Percentiles rank a stretch among this genome's conserved stretches.
These are phyloP conservation scores for Cherax quadricarinatus DNA, from an alignment of 1,140 invertebrate genomes.

Conservation along the genomic window DNA sequence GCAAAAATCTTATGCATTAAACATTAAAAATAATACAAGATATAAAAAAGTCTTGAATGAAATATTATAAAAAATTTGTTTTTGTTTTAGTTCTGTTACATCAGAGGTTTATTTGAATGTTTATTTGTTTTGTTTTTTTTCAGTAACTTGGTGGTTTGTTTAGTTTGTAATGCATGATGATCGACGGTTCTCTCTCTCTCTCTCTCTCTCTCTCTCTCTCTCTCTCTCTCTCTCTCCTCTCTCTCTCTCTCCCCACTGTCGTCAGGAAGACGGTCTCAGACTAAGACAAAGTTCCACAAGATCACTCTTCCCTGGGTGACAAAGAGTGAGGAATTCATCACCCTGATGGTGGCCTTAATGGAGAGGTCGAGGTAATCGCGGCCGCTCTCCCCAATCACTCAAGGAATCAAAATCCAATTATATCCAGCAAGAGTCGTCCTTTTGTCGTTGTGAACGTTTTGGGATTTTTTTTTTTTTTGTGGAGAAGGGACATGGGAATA, in stretches of 20 bases:
- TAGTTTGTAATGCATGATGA: no score
- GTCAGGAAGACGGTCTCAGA: no score
- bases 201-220: not conserved
- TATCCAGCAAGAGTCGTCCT: not conserved
- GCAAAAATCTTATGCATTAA: no score
- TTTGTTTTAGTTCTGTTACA: no score
- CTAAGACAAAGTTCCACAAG: no score
- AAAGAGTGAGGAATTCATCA: not conserved
- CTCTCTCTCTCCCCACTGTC: not conserved
- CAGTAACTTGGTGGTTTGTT: no score
- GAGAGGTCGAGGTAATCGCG: not conserved
- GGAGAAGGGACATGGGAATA: no score
- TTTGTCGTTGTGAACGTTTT: not conserved
- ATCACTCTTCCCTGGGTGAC: not conserved
- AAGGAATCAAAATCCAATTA: conserved; percentile 25
- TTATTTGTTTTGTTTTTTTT: no score
- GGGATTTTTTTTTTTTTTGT: not conserved
- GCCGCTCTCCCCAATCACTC: not conserved
- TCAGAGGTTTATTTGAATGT: no score
- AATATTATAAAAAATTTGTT: no score
- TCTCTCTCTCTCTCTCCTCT: not conserved
- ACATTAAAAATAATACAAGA: no score
- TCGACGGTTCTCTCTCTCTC: not conserved
- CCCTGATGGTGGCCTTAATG: not conserved
- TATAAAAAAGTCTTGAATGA: no score